Percentiles rank a stretch among this genome's conserved stretches.
Conservation (phyloP, 2,888 invertebrate species). For the Nomada fucata region DNA sequence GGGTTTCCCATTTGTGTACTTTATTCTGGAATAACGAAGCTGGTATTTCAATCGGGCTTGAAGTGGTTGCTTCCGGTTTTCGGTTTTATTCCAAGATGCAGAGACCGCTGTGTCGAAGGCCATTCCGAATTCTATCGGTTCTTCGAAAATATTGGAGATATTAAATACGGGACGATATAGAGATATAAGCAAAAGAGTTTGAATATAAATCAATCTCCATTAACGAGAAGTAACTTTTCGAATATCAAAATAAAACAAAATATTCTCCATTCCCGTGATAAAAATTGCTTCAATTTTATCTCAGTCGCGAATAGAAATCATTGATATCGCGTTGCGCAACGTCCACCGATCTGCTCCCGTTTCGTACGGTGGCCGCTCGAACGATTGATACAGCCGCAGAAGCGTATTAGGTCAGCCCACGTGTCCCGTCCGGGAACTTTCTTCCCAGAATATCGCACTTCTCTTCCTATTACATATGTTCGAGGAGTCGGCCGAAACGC, state of each 20-base stretch:
- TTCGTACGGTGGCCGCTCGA: constrained; percentile 47
- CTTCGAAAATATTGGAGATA: too few species aligned
- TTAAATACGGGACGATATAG: too few species aligned
- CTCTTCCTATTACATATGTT: background rate
- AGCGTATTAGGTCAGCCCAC: constrained; percentile 74
- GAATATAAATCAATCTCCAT: too few species aligned
- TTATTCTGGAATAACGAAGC: background rate
- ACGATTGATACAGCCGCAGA: constrained; percentile 79
- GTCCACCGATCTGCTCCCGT: constrained; percentile 31
- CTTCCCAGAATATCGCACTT: constrained; percentile 47
- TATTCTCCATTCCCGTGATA: too few species aligned
- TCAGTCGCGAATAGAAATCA: constrained; percentile 4
- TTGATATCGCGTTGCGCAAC: constrained; percentile 65
- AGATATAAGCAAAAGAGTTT: too few species aligned
- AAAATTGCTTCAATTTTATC: too few species aligned
- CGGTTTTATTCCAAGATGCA: background rate
- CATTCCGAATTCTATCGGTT: background rate
- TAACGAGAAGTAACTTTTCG: too few species aligned
- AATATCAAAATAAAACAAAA: too few species aligned
- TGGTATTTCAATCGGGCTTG: background rate
- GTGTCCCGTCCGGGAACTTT: constrained; percentile 55
- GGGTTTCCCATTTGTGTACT: background rate
- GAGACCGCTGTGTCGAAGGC: background rate
- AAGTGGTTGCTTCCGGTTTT: background rate
- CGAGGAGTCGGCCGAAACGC: constrained; percentile 15